Percentiles rank a stretch among this genome's conserved stretches.
phyloP scores from a whole-genome alignment of 2,888 invertebrate genomes.

The Nasonia oneida region DNA sequence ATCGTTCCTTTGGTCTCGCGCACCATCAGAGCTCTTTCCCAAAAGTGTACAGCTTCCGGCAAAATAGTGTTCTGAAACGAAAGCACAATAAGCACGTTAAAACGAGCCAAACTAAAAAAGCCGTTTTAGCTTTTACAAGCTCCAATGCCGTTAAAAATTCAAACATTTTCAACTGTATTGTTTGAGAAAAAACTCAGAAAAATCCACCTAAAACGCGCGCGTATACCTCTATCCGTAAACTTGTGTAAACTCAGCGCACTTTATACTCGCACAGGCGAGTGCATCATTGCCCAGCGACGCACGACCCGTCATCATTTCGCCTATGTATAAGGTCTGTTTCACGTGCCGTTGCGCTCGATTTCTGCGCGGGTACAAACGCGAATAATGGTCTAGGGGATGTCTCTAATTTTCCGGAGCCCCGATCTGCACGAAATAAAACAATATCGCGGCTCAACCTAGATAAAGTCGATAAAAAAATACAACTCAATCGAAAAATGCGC shows the following conservation, averaged over 20 bases:
- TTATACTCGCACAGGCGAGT: not conserved
- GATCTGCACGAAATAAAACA: not conserved
- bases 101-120: not conserved
- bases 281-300: not conserved
- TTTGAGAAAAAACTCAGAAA: not conserved
- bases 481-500: too few relatives aligned
- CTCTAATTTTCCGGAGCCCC: not conserved
- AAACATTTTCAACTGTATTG: not conserved
- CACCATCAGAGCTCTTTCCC: conserved; percentile 95
- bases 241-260: not conserved
- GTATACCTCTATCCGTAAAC: not conserved
- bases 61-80: conserved; percentile 89
- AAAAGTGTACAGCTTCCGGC: conserved; percentile 95
- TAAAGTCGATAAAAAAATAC: too few relatives aligned
- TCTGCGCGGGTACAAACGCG: conserved; percentile 59
- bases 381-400: not conserved
- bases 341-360: conserved; percentile 72
- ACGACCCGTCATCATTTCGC: not conserved
- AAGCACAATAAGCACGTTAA: conserved; percentile 40
- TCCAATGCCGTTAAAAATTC: too few relatives aligned
- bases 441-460: too few relatives aligned
- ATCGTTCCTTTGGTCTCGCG: conserved; percentile 92
- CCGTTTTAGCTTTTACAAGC: too few relatives aligned
- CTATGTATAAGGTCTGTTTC: conserved; percentile 66
- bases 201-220: not conserved